Evolutionary conservation across 1,140 invertebrate species (phyloP), one percentile per base, ranked within the genome.

Genomic region (Epicauta chinensis): DNA sequence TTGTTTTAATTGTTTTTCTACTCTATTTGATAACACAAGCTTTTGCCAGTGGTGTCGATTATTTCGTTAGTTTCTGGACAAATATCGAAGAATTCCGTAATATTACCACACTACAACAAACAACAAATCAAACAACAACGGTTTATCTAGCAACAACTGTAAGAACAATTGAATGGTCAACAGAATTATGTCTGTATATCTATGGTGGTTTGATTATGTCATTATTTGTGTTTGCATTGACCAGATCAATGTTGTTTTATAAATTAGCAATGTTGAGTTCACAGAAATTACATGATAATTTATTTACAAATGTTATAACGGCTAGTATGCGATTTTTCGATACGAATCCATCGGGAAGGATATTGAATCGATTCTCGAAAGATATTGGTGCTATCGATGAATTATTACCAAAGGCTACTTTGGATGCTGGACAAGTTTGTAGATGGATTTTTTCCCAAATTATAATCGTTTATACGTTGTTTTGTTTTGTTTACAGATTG

Each of bases 281-380:
- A 1, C 76, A 81, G 45, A 77, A 72, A 34, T 64, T 89, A 1
- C 87, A 89, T 64, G 79, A 86, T 55, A 69, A 64, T 16, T 83
- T 86, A 73, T 89, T 89, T 64, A 60, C 65, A 15, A 73, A 73
- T 30, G 68, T 86, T 9, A 72, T 86, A 2, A 66, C 70, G 23
- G 72, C 75, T 0, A 67, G 82, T 0, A 91, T 93, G 85, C 66
- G 78, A 6, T 95, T 94, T 72, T 94, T 93, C 64, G 86, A 94
- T 60, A 77, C 75, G 1, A 94, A 89, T 71, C 84, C 89, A 3
- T 82, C 82, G 51, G 92, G 72, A 48, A 58, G 71, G 50, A 64
- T 62, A 48, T 53, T 71, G 9, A 71, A 71, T 47, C 56, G 69
- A 15, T 71, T 71, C 51, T 66, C 68, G 3, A 71, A 70, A 49